A percentile compares a stretch with the other conserved stretches of the same genome.
These are phyloP conservation scores for Temnothorax longispinosus DNA, from an alignment of 1,140 invertebrate genomes.

Conservation along the genomic window DNA sequence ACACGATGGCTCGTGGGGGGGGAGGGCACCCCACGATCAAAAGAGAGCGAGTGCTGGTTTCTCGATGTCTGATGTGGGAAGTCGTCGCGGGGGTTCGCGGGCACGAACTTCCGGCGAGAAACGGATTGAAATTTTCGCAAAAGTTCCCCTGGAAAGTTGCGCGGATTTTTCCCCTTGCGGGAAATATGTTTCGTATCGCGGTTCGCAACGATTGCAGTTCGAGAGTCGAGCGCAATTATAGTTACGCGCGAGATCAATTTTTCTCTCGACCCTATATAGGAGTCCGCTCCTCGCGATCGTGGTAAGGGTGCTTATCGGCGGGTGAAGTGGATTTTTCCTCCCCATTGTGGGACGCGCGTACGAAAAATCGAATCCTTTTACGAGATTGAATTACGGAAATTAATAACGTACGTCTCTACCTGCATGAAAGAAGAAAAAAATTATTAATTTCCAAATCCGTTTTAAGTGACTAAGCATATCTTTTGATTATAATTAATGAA, in stretches of 20 bases:
- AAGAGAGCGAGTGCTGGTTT: too few relatives aligned
- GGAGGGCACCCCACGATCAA: not conserved
- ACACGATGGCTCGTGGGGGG: not conserved
- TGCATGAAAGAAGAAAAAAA: not conserved
- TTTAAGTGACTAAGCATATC: too few relatives aligned
- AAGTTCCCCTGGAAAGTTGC: constrained; percentile 22
- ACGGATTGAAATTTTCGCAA: constrained; percentile 46
- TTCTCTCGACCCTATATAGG: not conserved
- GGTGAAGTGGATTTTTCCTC: constrained; percentile 6
- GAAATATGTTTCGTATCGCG: constrained; percentile 49
- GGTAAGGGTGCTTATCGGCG: not conserved
- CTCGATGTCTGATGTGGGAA: constrained; percentile 33
- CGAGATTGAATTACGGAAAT: not conserved
- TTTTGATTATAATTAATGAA: not conserved
- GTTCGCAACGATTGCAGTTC: constrained; percentile 51
- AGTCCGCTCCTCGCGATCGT: not conserved
- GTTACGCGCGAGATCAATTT: constrained; percentile 49
- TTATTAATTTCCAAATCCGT: not conserved
- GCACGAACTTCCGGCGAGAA: constrained; percentile 7
- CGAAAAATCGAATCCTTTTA: not conserved
- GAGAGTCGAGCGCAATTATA: constrained; percentile 41
- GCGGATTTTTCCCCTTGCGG: constrained; percentile 44
- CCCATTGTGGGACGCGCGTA: not conserved
- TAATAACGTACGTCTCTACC: not conserved
- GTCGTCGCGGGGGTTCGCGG: not conserved